phyloP scores from a whole-genome alignment of 2,113 vertebrate genomes.

The Eclectus roratus region DNA sequence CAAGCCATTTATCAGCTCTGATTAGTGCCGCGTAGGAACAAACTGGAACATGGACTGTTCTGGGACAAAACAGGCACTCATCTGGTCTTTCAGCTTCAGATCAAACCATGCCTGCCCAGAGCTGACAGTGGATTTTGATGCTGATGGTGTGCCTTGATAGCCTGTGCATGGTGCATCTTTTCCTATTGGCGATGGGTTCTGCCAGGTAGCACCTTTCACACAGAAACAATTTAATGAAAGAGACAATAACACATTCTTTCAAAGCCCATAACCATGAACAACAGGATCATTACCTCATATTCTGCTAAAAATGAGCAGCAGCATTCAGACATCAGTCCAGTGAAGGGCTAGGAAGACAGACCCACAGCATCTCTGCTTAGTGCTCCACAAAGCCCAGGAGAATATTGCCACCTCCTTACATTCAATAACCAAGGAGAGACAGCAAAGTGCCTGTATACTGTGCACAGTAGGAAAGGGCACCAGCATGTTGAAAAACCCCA shows the following conservation, averaged over 20 bases:
- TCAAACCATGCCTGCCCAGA: background rate
- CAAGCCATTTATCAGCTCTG: background rate
- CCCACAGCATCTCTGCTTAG: background rate
- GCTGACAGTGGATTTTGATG: background rate
- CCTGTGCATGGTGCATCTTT: background rate
- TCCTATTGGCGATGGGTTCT: background rate
- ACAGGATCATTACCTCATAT: background rate
- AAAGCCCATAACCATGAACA: background rate
- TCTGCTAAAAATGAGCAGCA: background rate
- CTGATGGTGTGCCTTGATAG: background rate
- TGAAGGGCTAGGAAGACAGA: background rate
- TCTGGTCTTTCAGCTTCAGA: background rate
- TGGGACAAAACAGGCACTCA: background rate
- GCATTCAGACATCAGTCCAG: background rate
- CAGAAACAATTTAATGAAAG: background rate
- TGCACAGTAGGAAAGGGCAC: background rate
- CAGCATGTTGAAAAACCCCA: background rate
- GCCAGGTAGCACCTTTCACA: background rate
- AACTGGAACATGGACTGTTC: background rate
- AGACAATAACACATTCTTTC: background rate
- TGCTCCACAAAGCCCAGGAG: background rate
- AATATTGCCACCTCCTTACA: no score
- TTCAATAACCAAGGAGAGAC: background rate
- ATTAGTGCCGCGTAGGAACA: background rate
- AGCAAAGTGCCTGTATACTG: background rate